Evolutionary conservation across 2,113 vertebrate species (phyloP).

Genomic region (Addax nasomaculatus): DNA sequence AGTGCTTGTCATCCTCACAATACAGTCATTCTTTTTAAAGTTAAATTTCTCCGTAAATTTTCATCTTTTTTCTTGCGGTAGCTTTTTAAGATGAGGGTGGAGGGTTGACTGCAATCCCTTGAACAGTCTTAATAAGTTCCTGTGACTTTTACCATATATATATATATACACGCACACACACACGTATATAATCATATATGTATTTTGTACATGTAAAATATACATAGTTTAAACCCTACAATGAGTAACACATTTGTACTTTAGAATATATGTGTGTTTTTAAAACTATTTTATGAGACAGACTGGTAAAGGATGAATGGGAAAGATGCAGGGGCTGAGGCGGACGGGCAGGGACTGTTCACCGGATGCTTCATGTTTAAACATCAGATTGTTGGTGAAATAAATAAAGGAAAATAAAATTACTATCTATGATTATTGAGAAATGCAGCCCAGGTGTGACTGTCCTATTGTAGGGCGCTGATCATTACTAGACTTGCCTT

Average conservation of each 20-base stretch:
- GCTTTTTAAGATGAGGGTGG: background rate
- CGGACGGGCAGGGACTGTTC: background rate
- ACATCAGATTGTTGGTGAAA: background rate
- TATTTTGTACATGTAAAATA: background rate
- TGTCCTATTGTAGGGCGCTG: background rate
- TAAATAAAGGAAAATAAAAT: background rate
- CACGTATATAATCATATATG: accelerated
- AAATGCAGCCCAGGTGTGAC: background rate
- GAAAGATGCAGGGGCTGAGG: background rate
- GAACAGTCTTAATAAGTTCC: background rate
- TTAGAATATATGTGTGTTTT: background rate
- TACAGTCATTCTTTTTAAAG: background rate
- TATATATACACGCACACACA: accelerated
- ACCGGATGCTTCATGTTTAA: background rate
- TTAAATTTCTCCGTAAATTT: background rate
- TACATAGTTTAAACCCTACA: background rate
- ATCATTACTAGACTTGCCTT: background rate
- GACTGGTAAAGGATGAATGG: background rate
- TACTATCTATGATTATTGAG: background rate
- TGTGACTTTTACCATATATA: background rate
- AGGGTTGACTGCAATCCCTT: background rate
- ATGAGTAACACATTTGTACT: background rate
- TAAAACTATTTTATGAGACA: background rate
- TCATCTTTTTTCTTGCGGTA: background rate
- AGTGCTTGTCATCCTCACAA: background rate